Evolutionary conservation across 2,113 vertebrate genomes (phyloP).

Genomic region (Dermatemys mawii): DNA sequence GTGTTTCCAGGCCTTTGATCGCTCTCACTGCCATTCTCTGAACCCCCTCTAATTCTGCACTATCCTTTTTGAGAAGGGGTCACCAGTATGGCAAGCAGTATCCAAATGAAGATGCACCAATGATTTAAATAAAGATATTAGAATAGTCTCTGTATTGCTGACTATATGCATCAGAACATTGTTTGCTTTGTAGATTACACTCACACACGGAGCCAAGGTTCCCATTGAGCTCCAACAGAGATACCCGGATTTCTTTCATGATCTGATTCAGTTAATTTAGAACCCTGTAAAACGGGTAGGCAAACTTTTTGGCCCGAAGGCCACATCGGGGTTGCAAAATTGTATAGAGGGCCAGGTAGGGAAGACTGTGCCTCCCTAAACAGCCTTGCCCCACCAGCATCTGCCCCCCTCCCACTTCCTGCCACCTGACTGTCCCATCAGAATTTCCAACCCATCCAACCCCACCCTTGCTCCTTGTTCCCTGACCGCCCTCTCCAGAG

Average conservation of each 20-base stretch:
- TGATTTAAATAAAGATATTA: neutral
- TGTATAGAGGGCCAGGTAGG: no score
- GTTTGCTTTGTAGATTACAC: neutral
- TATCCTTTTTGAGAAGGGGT: neutral
- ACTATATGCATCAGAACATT: neutral
- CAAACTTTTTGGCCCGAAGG: no score
- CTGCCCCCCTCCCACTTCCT: no score
- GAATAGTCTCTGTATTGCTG: neutral
- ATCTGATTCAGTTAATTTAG: neutral
- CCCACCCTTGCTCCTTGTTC: no score
- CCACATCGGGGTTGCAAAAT: no score
- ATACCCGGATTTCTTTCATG: neutral
- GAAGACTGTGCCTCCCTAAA: no score
- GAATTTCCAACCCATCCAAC: no score
- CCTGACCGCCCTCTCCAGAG: no score
- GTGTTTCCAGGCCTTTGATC: neutral
- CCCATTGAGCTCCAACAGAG: neutral
- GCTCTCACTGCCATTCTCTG: rapidly evolving
- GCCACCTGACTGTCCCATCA: no score
- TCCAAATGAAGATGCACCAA: neutral
- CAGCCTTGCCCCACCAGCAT: no score
- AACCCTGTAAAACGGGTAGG: neutral
- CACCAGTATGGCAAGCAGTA: neutral
- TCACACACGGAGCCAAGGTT: neutral
- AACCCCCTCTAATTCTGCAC: neutral